These are phyloP conservation scores for Microcebus ravelobensis DNA, from an alignment of 2,113 vertebrate genomes.

Conservation along the genomic window DNA sequence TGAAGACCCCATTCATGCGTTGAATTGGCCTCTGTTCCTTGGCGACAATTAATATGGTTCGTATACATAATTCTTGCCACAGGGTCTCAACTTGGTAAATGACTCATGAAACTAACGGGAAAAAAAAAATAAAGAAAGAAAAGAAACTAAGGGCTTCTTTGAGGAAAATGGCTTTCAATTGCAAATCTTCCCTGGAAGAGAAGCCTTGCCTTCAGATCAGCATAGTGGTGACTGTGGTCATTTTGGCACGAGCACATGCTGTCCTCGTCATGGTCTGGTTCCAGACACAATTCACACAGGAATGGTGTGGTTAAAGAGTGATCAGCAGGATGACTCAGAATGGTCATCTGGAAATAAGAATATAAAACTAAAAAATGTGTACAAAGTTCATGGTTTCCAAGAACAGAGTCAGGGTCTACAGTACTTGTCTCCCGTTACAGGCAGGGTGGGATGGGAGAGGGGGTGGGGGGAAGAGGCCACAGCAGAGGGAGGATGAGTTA, in stretches of 20 bases:
- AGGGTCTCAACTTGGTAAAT: too few species aligned
- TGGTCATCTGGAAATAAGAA: background rate
- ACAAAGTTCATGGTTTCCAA: background rate
- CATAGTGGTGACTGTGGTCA: background rate
- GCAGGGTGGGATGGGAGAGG: too few species aligned
- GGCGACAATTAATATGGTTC: too few species aligned
- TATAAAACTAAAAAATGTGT: accelerated
- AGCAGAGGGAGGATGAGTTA: background rate
- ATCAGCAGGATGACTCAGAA: background rate
- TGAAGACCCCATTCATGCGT: too few species aligned
- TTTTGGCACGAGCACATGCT: accelerated
- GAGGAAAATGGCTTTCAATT: accelerated
- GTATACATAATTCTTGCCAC: too few species aligned
- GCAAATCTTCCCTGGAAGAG: background rate
- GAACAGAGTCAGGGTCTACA: background rate
- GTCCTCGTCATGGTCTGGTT: background rate
- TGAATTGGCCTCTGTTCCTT: too few species aligned
- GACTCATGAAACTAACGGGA: background rate
- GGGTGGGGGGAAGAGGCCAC: background rate
- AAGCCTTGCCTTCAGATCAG: background rate
- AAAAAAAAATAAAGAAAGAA: too few species aligned
- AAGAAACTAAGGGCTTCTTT: background rate
- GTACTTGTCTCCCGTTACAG: background rate
- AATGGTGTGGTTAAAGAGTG: background rate
- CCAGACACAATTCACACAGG: background rate